Base-by-base conservation (phyloP, 2,113 vertebrate species). In the Petroica traversi region DNA sequence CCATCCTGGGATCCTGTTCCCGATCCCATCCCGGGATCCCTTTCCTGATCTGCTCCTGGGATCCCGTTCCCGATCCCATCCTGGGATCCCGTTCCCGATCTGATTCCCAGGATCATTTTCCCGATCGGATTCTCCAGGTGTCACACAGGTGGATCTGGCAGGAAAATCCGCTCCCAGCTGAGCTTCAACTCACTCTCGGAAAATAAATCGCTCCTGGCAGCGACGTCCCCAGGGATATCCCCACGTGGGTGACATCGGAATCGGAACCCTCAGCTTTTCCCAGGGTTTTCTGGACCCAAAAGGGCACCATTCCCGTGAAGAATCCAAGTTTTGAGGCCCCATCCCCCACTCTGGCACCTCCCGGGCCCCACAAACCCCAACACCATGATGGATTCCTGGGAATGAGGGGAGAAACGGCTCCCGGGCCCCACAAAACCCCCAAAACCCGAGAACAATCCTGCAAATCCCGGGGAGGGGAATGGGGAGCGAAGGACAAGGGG, bases 301-400 rank as follows among this genome's bases (percentile, higher is more conserved):
- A 12, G 5, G 5, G 19, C 0, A 0, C 38, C 1, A 1, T 63
- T 71, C 18, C 61, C 23, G 0, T 4, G 16, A 5, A 29, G 6
- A 49, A 54, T 1, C 9, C 57, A 15, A 17, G 2, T 54, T 55
- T 55, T 14, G 73, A 55, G 63, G 25, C 63, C 62, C 45, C 3
- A 3, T 8, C 22, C 12, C 40, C 6, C 1, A 0, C 26, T 84
- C n/a, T 41, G 0, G 9, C 9, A 3, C 0, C 15, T 72, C 62
- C 40, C 1, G 4, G 8, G 9, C 40, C 46, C 33, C 19, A 14
- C 13, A 3, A n/a, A n/a, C n/a, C n/a, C n/a, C n/a, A n/a, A n/a
- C n/a, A n/a, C n/a, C n/a, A n/a, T n/a, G n/a, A n/a, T n/a, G n/a
- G n/a, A n/a, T n/a, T n/a, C n/a, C n/a, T n/a, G n/a, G n/a, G n/a